These are phyloP conservation scores for human DNA, from an alignment of 2,113 vertebrate genomes.

Conservation along the genomic window GRCh38 chr4:29509001-29509500, in stretches of 20 bases:
- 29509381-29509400: background rate
- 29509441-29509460: background rate
- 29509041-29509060: too few species aligned
- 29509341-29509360: background rate
- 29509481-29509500: background rate
- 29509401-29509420: background rate
- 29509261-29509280: background rate
- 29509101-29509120: background rate
- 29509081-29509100: too few species aligned
- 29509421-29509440: slow-evolving; percentile 1
- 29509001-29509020: too few species aligned
- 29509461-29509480: background rate
- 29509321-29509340: background rate
- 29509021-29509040: too few species aligned
- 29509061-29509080: too few species aligned
- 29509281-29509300: background rate
- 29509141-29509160: background rate
- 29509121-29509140: background rate
- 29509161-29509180: background rate
- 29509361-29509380: background rate
- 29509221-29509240: background rate
- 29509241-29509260: background rate
- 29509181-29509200: background rate
- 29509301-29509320: background rate
- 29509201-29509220: background rate